phyloP scores from a whole-genome alignment of 2,113 vertebrate species.

The Psilopsiagon aymara region DNA sequence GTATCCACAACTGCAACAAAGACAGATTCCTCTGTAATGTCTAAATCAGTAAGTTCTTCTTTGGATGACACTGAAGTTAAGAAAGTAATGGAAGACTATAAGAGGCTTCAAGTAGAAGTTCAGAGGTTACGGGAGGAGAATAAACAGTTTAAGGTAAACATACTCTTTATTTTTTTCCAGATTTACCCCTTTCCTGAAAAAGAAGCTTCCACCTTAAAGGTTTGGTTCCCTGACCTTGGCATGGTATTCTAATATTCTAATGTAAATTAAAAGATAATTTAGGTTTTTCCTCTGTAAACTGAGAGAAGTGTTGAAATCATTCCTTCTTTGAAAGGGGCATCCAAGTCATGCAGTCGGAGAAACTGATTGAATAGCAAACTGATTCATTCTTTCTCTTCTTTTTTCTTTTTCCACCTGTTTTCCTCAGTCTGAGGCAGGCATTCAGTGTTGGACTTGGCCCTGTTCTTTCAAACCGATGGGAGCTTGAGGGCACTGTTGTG shows the following conservation, averaged over 20 bases:
- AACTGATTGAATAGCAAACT: not conserved
- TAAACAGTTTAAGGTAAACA: slow-evolving; percentile 91
- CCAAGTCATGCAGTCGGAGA: not conserved
- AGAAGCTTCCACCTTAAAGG: not conserved
- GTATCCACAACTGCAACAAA: slow-evolving; percentile 90
- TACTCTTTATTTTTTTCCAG: not conserved
- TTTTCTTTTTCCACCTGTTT: not conserved
- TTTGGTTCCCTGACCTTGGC: not conserved
- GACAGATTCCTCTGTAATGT: slow-evolving; percentile 87
- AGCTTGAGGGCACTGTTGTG: slow-evolving; percentile 28
- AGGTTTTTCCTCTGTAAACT: not conserved
- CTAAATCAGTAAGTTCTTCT: slow-evolving; percentile 89
- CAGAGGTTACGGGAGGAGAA: slow-evolving; percentile 98
- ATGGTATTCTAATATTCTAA: not conserved
- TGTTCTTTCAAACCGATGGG: not conserved
- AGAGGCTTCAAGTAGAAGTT: slow-evolving; percentile 93
- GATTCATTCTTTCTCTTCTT: not conserved
- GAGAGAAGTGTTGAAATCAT: not conserved
- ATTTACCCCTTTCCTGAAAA: slow-evolving; percentile 9
- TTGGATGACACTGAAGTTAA: slow-evolving; percentile 92
- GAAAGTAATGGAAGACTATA: slow-evolving; percentile 96
- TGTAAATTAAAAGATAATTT: not conserved
- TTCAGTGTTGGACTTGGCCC: slow-evolving; percentile 1
- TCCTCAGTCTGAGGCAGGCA: not conserved
- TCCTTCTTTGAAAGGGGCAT: not conserved